Conservation (phyloP, 2,888 invertebrate species). For the Dynastes tityus region DNA sequence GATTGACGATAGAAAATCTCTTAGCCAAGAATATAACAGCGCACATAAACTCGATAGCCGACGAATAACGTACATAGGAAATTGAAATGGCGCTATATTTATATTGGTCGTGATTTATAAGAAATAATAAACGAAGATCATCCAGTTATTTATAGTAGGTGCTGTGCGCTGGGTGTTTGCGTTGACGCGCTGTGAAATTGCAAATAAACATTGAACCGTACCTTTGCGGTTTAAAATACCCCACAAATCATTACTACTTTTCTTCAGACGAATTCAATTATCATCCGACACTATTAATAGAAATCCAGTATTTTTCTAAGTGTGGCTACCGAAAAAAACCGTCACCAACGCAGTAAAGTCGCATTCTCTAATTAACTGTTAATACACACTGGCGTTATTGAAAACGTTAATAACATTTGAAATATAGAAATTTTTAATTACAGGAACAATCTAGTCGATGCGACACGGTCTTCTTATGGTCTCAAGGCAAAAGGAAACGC, state of each 20-base stretch:
- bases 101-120: conserved; percentile 15
- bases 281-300: conserved; percentile 21
- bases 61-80: not conserved
- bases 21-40: no score
- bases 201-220: conserved; percentile 28
- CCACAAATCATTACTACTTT: not conserved
- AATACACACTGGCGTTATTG: not conserved
- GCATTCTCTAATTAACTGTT: conserved; percentile 9
- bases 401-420: conserved; percentile 7
- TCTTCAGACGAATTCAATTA: conserved; percentile 24
- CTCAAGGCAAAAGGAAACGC: not conserved
- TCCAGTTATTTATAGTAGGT: conserved; percentile 25
- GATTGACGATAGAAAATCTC: no score
- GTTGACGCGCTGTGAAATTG: conserved; percentile 39
- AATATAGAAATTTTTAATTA: conserved; percentile 26
- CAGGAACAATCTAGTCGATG: conserved; percentile 9
- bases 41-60: not conserved
- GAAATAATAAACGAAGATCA: conserved; percentile 17
- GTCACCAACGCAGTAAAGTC: conserved; percentile 7
- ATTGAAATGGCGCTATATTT: conserved; percentile 10
- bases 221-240: conserved; percentile 14
- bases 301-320: not conserved
- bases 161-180: not conserved
- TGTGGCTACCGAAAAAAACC: not conserved
- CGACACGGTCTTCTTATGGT: conserved; percentile 3